Percentiles rank a stretch among this genome's conserved stretches.
Evolutionary conservation across 2,113 vertebrate species (phyloP).

Genomic region (Epinephelus moara): DNA sequence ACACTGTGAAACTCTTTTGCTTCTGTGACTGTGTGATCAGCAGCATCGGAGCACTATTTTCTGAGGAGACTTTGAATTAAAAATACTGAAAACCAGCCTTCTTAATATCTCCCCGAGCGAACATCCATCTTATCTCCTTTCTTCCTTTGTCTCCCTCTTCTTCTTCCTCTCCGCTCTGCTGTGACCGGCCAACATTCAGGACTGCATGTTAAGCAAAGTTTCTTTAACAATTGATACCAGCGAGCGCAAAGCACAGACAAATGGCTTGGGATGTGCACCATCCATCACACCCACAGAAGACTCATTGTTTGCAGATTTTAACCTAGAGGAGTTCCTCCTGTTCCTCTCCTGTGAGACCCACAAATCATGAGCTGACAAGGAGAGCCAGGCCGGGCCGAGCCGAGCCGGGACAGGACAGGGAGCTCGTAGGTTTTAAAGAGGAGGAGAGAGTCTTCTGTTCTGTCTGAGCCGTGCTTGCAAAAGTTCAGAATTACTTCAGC

Average conservation of each 20-base stretch:
- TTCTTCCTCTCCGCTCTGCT: constrained; percentile 38
- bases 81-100: not conserved
- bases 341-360: constrained; percentile 62
- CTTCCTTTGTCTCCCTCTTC: constrained; percentile 2
- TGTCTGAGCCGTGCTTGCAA: not conserved
- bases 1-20: too few relatives aligned
- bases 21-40: not conserved
- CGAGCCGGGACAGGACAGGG: not conserved
- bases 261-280: constrained; percentile 57
- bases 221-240: constrained; percentile 58
- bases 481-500: not conserved
- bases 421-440: not conserved
- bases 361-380: constrained; percentile 62
- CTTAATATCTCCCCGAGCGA: not conserved
- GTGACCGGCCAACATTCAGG: constrained; percentile 48
- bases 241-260: constrained; percentile 64
- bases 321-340: constrained; percentile 55
- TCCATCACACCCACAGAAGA: constrained; percentile 65
- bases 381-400: constrained; percentile 14
- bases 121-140: constrained; percentile 47
- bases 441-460: not conserved
- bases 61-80: not conserved
- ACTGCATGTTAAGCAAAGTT: constrained; percentile 72
- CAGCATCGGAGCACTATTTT: not conserved
- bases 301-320: constrained; percentile 75